phyloP scores from a whole-genome alignment of 2,888 invertebrate genomes.

The Drosophila mulleri region DNA sequence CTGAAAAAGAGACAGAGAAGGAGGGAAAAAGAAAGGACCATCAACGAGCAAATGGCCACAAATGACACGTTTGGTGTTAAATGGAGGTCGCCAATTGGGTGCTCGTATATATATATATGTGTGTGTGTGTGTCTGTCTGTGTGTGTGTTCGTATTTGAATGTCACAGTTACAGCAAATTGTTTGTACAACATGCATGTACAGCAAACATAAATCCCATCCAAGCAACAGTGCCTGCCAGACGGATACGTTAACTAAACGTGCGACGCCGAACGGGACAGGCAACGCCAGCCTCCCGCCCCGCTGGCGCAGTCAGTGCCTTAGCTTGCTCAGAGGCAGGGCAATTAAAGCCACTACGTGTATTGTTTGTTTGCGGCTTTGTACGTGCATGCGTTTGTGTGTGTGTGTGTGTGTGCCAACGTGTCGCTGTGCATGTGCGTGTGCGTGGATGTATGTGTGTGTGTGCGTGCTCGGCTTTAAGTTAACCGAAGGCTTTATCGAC shows the following conservation, averaged over 20 bases:
- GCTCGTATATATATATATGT: not conserved
- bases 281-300: conserved; percentile 12
- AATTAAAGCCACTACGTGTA: conserved; percentile 64
- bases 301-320: not conserved
- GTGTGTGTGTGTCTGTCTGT: conserved; percentile 11
- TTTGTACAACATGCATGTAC: conserved; percentile 81
- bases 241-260: conserved; percentile 37
- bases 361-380: conserved; percentile 13
- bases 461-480: conserved; percentile 38
- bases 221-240: conserved; percentile 30
- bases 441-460: conserved; percentile 36
- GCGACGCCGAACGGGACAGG: conserved; percentile 47
- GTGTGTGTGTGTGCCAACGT: conserved; percentile 11
- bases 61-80: conserved; percentile 83
- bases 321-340: conserved; percentile 48
- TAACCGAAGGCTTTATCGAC: conserved; percentile 46
- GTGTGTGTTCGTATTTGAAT: conserved; percentile 25
- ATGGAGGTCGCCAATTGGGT: conserved; percentile 71
- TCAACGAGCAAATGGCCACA: conserved; percentile 72
- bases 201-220: conserved; percentile 74
- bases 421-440: conserved; percentile 35
- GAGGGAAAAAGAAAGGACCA: conserved; percentile 16
- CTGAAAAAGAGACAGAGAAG: not conserved
- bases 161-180: conserved; percentile 82
- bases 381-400: not conserved